Evolutionary conservation across 1,140 invertebrate species (phyloP).

Genomic region (Drosophila fuyamai): DNA sequence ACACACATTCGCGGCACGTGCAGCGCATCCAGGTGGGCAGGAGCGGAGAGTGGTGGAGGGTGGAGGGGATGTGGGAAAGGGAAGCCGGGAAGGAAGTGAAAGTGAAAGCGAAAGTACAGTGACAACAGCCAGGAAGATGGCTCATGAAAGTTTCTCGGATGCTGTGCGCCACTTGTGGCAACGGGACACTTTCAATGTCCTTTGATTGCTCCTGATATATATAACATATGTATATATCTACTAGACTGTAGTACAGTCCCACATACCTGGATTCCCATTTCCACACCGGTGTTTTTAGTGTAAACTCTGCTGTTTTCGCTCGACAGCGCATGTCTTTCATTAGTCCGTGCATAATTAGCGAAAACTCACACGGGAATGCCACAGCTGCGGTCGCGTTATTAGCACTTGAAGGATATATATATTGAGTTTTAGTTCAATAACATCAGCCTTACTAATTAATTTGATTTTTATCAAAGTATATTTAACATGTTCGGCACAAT

Average conservation of each 20-base stretch:
- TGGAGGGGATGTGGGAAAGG: background rate
- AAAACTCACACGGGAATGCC: conserved; percentile 4
- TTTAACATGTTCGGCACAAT: too few species aligned
- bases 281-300: conserved; percentile 4
- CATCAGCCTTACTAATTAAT: too few species aligned
- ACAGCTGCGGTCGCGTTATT: conserved; percentile 9
- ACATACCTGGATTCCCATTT: background rate
- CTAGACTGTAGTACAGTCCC: background rate
- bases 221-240: background rate
- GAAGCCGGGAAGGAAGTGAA: background rate
- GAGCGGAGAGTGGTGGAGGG: background rate
- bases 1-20: conserved; percentile 41
- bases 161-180: background rate
- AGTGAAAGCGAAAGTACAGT: conserved; percentile 38
- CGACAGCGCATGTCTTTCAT: conserved; percentile 48
- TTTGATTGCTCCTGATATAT: conserved; percentile 11
- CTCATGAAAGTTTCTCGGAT: background rate
- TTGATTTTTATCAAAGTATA: too few species aligned
- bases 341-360: conserved; percentile 58
- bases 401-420: conserved; percentile 2
- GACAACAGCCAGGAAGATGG: conserved; percentile 11
- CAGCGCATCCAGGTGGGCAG: conserved; percentile 2
- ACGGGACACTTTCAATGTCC: background rate
- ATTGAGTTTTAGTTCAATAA: too few species aligned
- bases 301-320: conserved; percentile 32